Evolutionary conservation across 2,888 invertebrate species (phyloP).

Genomic region (Lydus trimaculatus): DNA sequence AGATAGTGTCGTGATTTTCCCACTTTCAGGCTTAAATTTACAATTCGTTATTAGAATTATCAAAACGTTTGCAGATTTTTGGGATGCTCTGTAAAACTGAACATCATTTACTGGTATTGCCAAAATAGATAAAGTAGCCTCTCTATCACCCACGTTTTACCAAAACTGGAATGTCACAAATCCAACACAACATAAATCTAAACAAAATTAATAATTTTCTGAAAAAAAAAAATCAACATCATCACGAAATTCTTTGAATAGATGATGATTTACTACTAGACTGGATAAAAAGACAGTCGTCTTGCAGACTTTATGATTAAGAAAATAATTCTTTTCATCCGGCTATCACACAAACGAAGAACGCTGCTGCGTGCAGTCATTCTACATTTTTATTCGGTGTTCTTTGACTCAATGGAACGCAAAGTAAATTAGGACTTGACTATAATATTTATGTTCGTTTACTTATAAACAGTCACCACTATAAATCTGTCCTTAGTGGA

Average conservation of each 20-base stretch:
- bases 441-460: slow-evolving; percentile 37
- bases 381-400: slow-evolving; percentile 46
- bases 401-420: slow-evolving; percentile 46
- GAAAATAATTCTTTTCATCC: slow-evolving; percentile 44
- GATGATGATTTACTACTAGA: neutral
- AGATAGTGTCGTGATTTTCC: too few species aligned
- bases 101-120: too few species aligned
- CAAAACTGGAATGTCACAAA: neutral
- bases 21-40: too few species aligned
- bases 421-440: slow-evolving; percentile 46
- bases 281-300: slow-evolving; percentile 39
- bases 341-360: slow-evolving; percentile 43
- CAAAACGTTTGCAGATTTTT: too few species aligned
- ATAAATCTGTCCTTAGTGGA: slow-evolving; percentile 13
- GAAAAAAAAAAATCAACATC: neutral
- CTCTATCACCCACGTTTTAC: neutral
- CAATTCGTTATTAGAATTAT: too few species aligned
- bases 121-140: neutral
- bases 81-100: too few species aligned
- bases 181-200: neutral
- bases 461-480: slow-evolving; percentile 19
- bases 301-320: slow-evolving; percentile 40
- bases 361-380: slow-evolving; percentile 48
- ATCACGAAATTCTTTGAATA: neutral
- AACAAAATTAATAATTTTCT: neutral